Base-by-base conservation (phyloP, 2,888 invertebrate species). In the Teinopalpus imperialis region DNA sequence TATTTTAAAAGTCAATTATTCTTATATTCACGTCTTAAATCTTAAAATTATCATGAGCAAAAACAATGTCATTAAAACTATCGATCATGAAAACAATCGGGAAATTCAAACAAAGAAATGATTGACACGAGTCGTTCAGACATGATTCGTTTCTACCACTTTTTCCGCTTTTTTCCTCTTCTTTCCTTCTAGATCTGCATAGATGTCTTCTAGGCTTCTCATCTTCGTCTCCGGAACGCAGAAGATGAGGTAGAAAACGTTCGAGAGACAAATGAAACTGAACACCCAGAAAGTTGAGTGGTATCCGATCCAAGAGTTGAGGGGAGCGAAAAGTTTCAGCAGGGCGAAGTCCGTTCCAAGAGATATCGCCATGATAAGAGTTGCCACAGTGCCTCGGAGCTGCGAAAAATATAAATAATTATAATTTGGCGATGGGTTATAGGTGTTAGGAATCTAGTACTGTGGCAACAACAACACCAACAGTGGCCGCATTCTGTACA, bases 171-270 rank as follows among this genome's bases (percentile, higher is more conserved):
- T 63, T 39, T 57, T 68, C 40, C 61, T 68, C 36, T 54, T 65
- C 40, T 86, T 78, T 1, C 92, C 93, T 56, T 93, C 92, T 65
- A 96, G 89, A 61, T 94, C 93, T 24, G 93, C 92, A 71, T 97
- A 96, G 63, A 98, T 98, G 56, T 97, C 97, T 75, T 97, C 97
- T 43, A 98, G 88, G 34, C 93, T 94, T 67, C 95, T 93, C 57
- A 97, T 98, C 68, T 95, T 95, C 0, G 98, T 98, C 81, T 98
- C 98, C 1, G 98, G 98, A n/a, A 98, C 95, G 68, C 90, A 94
- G 60, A 93, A 82, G 53, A 94, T 92, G 0, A 96, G 93, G 80
- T 97, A 97, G 61, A 95, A 87, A n/a, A 97, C 85, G 43, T 95
- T 94, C 1, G 92, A 49, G 0, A 94, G 69, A 63, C 96, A 95